Evolutionary conservation across 2,888 invertebrate genomes (phyloP), one percentile per base, ranked within the genome.

Genomic region (Campoplex capitator): DNA sequence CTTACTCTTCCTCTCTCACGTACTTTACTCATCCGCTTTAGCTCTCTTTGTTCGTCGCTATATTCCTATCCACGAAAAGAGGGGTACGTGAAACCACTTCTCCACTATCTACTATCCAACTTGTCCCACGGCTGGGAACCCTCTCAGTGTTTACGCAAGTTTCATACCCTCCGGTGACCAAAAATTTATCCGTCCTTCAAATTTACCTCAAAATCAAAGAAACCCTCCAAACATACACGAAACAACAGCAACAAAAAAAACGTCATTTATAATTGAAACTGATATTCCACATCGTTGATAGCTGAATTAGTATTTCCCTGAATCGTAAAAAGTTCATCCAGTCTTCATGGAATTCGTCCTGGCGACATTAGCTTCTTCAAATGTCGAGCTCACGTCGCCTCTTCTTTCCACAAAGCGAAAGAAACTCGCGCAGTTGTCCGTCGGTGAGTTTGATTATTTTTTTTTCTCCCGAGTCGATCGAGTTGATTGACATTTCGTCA

Each of bases 371-470:
- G 80, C 77, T 74, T 84, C 77, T 87, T 84, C 82, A 88, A 88
- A 87, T 88, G 88, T 88, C 88, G 87, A 86, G 80, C 84, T 83
- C 87, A 65, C 80, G 87, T 76, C 89, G 86, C 78, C 90, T 88
- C 90, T 75, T 82, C 82, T 89, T 91, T 87, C 81, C 88, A 51
- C 87, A 70, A 83, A 88, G 88, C 83, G 88, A 81, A 75, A 90
- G 89, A 90, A 91, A 89, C 86, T 89, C 91, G 48, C 91, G 90
- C 81, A 92, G 91, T 89, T 92, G 91, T 87, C 91, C 91, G 48
- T 91, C 91, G 88, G 91, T 92, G 81, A 89, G 90, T 88, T 73
- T 32, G 11, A 48, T 51, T 28, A 32, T 75, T 80, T 76, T n/a
- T 48, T 76, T 16, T 38, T 11, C 32, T 65, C 65, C 3, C 51